Conservation (phyloP, 2,797 vertebrate genomes). For the Hypotaenidia okinawae region DNA sequence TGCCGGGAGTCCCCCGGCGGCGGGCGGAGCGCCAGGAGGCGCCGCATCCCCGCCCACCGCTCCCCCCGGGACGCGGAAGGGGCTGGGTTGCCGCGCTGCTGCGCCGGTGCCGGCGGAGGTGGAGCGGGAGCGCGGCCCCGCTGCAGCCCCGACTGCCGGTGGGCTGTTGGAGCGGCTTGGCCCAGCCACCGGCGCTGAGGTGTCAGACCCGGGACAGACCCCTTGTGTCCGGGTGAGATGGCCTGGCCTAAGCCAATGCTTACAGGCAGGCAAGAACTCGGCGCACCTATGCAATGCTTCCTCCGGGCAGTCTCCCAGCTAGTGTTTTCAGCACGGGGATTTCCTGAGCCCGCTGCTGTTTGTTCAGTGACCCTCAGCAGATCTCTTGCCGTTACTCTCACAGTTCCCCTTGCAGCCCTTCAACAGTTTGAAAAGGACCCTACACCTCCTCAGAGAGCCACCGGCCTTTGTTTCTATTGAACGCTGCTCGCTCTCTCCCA, state of each 20-base stretch:
- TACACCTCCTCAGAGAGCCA: too few relatives aligned
- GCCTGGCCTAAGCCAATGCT: fast-evolving
- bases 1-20: too few relatives aligned
- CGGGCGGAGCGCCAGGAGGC: neutral
- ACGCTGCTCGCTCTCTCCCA: fast-evolving
- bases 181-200: fast-evolving
- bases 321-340: neutral
- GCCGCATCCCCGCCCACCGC: neutral
- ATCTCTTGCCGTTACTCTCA: neutral
- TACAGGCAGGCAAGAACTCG: neutral
- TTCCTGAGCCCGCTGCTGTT: neutral
- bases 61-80: neutral
- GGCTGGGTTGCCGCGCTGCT: neutral
- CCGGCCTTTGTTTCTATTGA: neutral
- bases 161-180: too few relatives aligned
- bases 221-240: neutral
- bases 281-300: fast-evolving
- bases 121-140: fast-evolving
- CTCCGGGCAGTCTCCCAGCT: too few relatives aligned
- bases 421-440: fast-evolving
- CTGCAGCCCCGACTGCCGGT: fast-evolving
- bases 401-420: neutral
- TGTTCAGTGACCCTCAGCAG: too few relatives aligned
- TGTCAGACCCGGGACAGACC: neutral
- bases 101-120: neutral